Base-by-base conservation (phyloP, 2,888 invertebrate genomes). In the Eristalis intricaria region DNA sequence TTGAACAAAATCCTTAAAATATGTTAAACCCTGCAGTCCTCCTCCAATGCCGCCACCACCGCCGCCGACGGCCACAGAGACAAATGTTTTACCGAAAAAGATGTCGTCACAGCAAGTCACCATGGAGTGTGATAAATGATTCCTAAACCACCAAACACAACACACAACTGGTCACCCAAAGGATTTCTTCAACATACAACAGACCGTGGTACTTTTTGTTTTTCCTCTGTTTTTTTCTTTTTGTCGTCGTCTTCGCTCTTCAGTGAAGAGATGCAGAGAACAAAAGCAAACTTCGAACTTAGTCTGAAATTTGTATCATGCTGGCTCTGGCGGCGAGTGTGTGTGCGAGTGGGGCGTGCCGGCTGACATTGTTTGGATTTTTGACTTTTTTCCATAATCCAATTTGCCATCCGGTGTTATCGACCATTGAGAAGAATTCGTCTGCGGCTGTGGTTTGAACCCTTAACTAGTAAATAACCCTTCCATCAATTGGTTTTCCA, bases 331-430 rank as follows among this genome's bases (percentile, higher is more conserved):
- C 26, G 11, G 22, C 26, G 10, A 19, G 15, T 43, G 50, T 50
- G 19, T 43, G 5, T 15, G n/a, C 43, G n/a, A 50, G 50, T 29
- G 65, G 71, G 87, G 87, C 76, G 83, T 87, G 83, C 68, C 82
- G 38, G 1, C 4, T 13, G 43, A 77, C 38, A 86, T 75, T 86
- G 86, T 82, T 75, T 38, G 43, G 65, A 56, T 26, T 66, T 86
- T 82, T 86, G 78, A 82, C 74, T 87, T 80, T 83, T 84, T 82
- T 71, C 65, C 83, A 79, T 87, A 87, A 87, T 87, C 87, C 83
- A 87, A 87, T 87, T 84, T 87, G 60, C 70, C 58, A 4, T 61
- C 56, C n/a, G 58, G 50, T 50, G 50, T 50, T 19, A n/a, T 19
- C 15, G 66, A 78, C 83, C 75, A 84, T 87, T 87, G 76, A 87